phyloP scores from a whole-genome alignment of 2,113 vertebrate species.

The Formicarius rufipectus region DNA sequence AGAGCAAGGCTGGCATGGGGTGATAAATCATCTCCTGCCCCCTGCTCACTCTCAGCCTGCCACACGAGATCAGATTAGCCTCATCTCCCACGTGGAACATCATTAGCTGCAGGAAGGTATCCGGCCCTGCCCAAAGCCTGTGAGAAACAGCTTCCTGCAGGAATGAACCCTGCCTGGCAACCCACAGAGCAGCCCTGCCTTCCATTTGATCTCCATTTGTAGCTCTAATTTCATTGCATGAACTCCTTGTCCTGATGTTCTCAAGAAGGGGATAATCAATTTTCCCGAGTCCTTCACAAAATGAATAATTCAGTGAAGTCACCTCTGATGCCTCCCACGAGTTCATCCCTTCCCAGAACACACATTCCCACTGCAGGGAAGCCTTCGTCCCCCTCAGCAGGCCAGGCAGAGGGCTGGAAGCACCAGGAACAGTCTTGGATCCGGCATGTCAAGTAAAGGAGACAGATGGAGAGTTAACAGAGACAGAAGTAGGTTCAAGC shows the following conservation, averaged over 20 bases:
- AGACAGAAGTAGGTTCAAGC: conserved; percentile 13
- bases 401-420: neutral
- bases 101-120: neutral
- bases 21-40: neutral
- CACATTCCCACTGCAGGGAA: neutral
- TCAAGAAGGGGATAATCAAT: neutral
- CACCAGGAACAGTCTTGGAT: neutral
- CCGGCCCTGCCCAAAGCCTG: neutral
- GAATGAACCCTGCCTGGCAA: neutral
- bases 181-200: neutral
- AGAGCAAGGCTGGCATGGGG: neutral
- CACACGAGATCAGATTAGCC: neutral
- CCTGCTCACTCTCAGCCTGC: neutral
- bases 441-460: neutral
- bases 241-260: neutral
- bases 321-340: neutral
- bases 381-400: neutral
- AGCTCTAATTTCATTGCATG: neutral
- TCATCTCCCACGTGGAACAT: neutral
- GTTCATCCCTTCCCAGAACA: neutral
- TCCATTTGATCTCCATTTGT: neutral
- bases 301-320: neutral
- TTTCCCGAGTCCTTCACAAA: neutral
- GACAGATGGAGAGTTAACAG: conserved; percentile 12
- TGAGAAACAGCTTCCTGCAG: conserved; percentile 7